Conservation (phyloP, 2,888 invertebrate genomes). For the Patella ulyssiponensis region DNA sequence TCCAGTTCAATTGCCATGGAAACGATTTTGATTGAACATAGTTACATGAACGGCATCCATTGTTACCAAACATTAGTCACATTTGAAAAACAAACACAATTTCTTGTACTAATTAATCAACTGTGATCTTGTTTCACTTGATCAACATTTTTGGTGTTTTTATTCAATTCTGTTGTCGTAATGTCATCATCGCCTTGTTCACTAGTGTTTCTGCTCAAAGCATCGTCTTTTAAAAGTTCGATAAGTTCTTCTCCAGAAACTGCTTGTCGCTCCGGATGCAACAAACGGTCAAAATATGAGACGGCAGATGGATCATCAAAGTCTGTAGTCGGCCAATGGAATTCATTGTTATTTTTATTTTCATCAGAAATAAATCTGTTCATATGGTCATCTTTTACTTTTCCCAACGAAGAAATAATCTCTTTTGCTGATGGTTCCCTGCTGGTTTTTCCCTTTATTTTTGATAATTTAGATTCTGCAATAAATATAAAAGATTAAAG, state of each 20-base stretch:
- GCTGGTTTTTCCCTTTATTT: neutral
- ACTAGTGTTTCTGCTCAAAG: neutral
- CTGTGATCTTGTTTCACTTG: no score
- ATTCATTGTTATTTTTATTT: neutral
- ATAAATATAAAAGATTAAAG: neutral
- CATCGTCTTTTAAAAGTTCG: neutral
- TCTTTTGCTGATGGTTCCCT: constrained; percentile 4
- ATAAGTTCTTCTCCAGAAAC: neutral
- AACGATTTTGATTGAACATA: no score
- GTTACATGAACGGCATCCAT: no score
- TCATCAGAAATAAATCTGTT: neutral
- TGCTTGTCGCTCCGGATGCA: neutral
- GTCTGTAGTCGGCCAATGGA: neutral
- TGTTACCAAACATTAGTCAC: no score
- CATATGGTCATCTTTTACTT: constrained; percentile 2
- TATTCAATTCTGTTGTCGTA: no score
- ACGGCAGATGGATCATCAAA: neutral
- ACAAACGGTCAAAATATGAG: neutral
- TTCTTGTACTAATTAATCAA: no score
- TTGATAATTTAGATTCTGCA: neutral
- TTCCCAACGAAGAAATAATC: neutral
- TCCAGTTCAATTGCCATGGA: no score
- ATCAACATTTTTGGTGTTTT: no score
- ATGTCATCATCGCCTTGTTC: neutral
- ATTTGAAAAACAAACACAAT: no score